Percentiles rank a stretch among this genome's conserved stretches.
Conservation (phyloP, 2,888 invertebrate species). For the Brassicogethes aeneus region DNA sequence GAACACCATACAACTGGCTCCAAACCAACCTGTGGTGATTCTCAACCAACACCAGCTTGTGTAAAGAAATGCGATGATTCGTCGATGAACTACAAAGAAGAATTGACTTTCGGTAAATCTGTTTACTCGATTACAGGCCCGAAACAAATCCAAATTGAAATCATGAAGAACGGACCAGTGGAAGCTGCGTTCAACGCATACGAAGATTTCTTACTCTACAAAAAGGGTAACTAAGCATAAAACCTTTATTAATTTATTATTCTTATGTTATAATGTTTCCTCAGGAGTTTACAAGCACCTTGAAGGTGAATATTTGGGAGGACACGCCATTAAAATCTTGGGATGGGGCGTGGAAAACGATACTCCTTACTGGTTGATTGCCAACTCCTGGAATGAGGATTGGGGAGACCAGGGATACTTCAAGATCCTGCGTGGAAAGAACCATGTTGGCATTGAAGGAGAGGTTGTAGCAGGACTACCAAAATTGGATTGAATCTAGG, state of each 20-base stretch:
- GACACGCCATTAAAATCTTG: slow-evolving; percentile 78
- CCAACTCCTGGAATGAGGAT: slow-evolving; percentile 89
- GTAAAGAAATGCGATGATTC: slow-evolving; percentile 59
- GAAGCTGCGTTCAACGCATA: slow-evolving; percentile 79
- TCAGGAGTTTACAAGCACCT: slow-evolving; percentile 66
- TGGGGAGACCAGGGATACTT: slow-evolving; percentile 88
- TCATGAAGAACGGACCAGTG: slow-evolving; percentile 73
- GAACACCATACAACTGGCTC: slow-evolving; percentile 75
- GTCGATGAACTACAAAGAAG: slow-evolving; percentile 53
- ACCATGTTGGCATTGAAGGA: slow-evolving; percentile 70
- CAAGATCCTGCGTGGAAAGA: slow-evolving; percentile 73
- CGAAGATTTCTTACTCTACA: slow-evolving; percentile 70
- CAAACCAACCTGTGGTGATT: slow-evolving; percentile 55
- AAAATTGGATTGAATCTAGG: too few species aligned
- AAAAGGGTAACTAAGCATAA: too few species aligned
- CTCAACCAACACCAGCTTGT: slow-evolving; percentile 66
- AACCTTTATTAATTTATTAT: too few species aligned
- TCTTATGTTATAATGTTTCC: too few species aligned
- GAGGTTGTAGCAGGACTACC: slow-evolving; percentile 62
- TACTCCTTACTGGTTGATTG: slow-evolving; percentile 79
- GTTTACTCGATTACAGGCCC: slow-evolving; percentile 49
- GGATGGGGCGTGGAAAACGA: slow-evolving; percentile 76
- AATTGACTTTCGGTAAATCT: slow-evolving; percentile 61
- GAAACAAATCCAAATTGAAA: slow-evolving; percentile 63
- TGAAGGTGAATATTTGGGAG: slow-evolving; percentile 63